Conservation (phyloP, 2,888 invertebrate species). For the Rhogogaster chlorosoma region DNA sequence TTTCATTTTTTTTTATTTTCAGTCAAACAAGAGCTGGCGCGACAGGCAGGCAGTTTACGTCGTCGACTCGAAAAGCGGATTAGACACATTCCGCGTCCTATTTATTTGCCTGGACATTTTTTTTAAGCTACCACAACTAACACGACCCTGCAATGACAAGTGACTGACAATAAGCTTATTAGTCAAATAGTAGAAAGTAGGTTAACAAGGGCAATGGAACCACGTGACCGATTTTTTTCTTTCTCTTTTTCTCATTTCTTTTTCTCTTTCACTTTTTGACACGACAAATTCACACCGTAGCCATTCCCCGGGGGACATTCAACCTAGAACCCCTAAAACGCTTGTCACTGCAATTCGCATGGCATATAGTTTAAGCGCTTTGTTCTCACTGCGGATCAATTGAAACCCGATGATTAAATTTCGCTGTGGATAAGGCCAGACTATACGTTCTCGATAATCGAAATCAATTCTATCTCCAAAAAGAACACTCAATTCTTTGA, state of each 20-base stretch:
- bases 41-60: background rate
- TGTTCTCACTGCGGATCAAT: background rate
- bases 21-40: too few species aligned
- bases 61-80: slow-evolving; percentile 11
- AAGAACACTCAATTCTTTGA: background rate
- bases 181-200: slow-evolving; percentile 45
- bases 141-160: slow-evolving; percentile 37
- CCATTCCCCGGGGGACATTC: background rate
- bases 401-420: background rate
- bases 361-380: background rate
- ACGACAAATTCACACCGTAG: background rate
- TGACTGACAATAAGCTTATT: slow-evolving; percentile 46
- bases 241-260: background rate
- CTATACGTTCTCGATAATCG: background rate
- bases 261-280: background rate
- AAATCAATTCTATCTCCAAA: background rate
- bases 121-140: slow-evolving; percentile 18
- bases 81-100: slow-evolving; percentile 27
- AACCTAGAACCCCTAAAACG: background rate
- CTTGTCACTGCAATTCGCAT: background rate
- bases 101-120: slow-evolving; percentile 22
- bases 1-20: too few species aligned
- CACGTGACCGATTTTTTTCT: slow-evolving; percentile 22
- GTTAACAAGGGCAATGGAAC: slow-evolving; percentile 35
- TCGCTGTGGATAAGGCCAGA: background rate